Percentiles rank a stretch among this genome's conserved stretches.
These are phyloP conservation scores for Danio rerio DNA, from an alignment of 2,113 vertebrate genomes.

Conservation along the genomic window DNA sequence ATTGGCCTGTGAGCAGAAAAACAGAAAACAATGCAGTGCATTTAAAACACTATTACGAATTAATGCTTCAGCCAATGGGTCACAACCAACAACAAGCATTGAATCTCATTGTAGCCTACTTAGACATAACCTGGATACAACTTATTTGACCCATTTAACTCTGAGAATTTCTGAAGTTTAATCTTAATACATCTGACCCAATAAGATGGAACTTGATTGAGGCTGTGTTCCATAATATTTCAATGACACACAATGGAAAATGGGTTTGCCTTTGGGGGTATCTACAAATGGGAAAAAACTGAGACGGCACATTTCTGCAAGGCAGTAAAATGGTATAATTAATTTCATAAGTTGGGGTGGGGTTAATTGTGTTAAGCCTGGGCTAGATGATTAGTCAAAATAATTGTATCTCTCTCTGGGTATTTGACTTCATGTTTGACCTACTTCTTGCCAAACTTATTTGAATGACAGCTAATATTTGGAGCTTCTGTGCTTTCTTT, in stretches of 20 bases:
- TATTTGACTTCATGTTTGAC: constrained; percentile 50
- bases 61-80: neutral
- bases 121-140: constrained; percentile 26
- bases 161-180: constrained; percentile 8
- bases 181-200: constrained; percentile 34
- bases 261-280: constrained; percentile 46
- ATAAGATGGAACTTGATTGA: constrained; percentile 31
- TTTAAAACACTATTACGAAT: neutral
- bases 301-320: constrained; percentile 45
- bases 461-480: neutral
- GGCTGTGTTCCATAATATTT: constrained; percentile 37
- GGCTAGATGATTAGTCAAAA: constrained; percentile 53
- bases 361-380: constrained; percentile 49
- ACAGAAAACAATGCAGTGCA: neutral
- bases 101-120: neutral
- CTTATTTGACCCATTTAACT: neutral
- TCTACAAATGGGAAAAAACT: constrained; percentile 50
- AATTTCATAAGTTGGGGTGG: constrained; percentile 56
- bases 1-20: constrained; percentile 70
- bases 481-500: neutral
- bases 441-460: constrained; percentile 52
- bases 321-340: constrained; percentile 56
- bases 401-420: constrained; percentile 38
- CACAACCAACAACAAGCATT: neutral
- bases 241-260: constrained; percentile 23